Evolutionary conservation across 2,888 invertebrate species (phyloP), one percentile per base, ranked within the genome.

Genomic region (Drosophila ezoana): DNA sequence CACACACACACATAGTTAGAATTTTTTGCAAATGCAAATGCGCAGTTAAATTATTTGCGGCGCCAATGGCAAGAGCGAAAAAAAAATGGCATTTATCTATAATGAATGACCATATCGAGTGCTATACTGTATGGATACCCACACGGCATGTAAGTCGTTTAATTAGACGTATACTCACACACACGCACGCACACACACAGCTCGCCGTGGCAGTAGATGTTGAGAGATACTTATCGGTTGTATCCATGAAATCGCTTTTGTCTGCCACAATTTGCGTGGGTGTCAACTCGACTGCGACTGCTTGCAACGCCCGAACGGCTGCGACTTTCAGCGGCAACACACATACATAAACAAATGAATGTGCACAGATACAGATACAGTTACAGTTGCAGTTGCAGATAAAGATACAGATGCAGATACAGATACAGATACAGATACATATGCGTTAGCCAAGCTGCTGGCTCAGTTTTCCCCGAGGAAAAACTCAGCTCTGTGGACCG

Each of bases 251-350:
- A 89, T 85, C 61, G 79, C 72, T 78, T 79, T 65, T 64, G 71
- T 57, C 56, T 68, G 72, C 65, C 67, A 43, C 72, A 65, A 58
- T 68, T 70, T 59, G 87, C 66, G 86, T 89, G 89, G 86, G 89
- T 80, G 86, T 86, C 78, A 72, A 68, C 75, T 72, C 53, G 65
- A 71, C 41, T 61, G 28, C 28, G 28, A 28, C 28, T 35, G 59
- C 53, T 35, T 61, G 67, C 61, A 59, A 52, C 54, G 72, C 60
- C 60, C 60, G 64, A 58, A 23, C 54, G 60, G 47, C 63, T 45
- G 20, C 45, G 53, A 64, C 65, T 65, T 74, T 56, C 43, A 62
- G 61, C 45, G 20, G 23, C 23, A 23, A 23, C 23, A 23, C 23
- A 23, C 23, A 23, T 23, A 23, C 23, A 23, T 23, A 23, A 35